Evolutionary conservation across 2,888 invertebrate genomes (phyloP).

Genomic region (Odiellus spinosus): DNA sequence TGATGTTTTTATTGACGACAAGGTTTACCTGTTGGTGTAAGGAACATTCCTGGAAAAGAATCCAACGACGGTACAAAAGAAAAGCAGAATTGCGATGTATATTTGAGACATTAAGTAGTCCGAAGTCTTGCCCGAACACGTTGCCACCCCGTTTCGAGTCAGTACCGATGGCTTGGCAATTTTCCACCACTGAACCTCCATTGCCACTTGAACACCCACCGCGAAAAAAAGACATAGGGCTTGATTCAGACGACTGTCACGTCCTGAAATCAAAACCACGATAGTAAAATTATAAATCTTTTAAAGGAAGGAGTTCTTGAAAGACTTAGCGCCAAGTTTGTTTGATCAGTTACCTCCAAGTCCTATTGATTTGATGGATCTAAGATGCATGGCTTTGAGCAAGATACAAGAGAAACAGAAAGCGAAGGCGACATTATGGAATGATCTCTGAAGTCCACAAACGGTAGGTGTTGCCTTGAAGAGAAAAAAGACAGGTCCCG

Average conservation of each 20-base stretch:
- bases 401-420: slow-evolving; percentile 29
- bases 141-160: neutral
- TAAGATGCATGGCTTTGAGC: slow-evolving; percentile 29
- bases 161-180: slow-evolving; percentile 4
- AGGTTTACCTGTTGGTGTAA: neutral
- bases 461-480: slow-evolving; percentile 11
- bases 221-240: slow-evolving; percentile 17
- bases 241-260: slow-evolving; percentile 17
- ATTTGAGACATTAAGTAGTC: slow-evolving; percentile 11
- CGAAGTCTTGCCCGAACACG: slow-evolving; percentile 4
- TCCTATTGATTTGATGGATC: slow-evolving; percentile 28
- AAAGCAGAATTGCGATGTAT: slow-evolving; percentile 8
- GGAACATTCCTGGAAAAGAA: slow-evolving; percentile 4
- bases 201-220: slow-evolving; percentile 17
- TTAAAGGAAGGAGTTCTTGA: too few species aligned
- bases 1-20: too few species aligned
- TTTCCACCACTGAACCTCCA: slow-evolving; percentile 18
- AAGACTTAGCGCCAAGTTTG: too few species aligned
- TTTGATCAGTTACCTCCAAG: slow-evolving; percentile 27
- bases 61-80: slow-evolving; percentile 6
- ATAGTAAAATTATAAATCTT: too few species aligned
- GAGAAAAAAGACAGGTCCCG: slow-evolving; percentile 13
- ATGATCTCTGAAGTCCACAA: slow-evolving; percentile 9
- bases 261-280: slow-evolving; percentile 1
- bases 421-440: slow-evolving; percentile 23